phyloP scores from a whole-genome alignment of 2,113 vertebrate genomes.

The Mirounga angustirostris region DNA sequence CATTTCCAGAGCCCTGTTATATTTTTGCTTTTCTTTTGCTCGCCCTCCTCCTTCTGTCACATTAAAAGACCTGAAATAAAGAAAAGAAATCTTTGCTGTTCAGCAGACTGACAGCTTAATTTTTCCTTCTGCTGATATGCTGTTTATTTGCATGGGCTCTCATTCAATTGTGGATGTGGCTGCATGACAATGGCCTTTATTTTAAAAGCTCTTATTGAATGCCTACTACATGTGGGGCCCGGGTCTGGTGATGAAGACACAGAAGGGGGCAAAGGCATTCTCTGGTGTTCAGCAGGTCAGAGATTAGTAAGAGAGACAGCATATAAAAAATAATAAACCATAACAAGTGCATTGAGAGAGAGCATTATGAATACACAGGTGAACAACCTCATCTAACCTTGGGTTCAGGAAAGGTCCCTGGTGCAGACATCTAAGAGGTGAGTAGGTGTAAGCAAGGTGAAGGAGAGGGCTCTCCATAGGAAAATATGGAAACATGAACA shows the following conservation, averaged over 20 bases:
- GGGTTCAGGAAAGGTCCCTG: neutral
- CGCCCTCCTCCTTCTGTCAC: neutral
- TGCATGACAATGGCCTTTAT: neutral
- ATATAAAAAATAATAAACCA: neutral
- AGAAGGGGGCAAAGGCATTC: neutral
- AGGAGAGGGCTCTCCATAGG: rapidly evolving
- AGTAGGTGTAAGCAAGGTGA: neutral
- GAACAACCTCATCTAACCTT: neutral
- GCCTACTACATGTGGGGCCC: neutral
- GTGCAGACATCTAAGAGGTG: rapidly evolving
- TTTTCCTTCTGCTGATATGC: conserved; percentile 12
- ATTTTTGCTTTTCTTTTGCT: neutral
- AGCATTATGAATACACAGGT: rapidly evolving
- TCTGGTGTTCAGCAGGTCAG: neutral
- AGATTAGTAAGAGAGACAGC: neutral
- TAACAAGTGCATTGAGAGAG: rapidly evolving
- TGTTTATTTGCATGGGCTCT: neutral
- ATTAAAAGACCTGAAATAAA: conserved; percentile 44
- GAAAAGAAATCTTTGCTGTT: conserved; percentile 26
- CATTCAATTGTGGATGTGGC: neutral
- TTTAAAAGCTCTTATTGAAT: neutral
- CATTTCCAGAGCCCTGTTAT: neutral
- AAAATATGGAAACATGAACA: rapidly evolving
- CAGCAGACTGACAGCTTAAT: conserved; percentile 54
- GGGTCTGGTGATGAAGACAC: neutral